Conservation (phyloP, 2,797 vertebrate genomes). For the Alosa sapidissima region DNA sequence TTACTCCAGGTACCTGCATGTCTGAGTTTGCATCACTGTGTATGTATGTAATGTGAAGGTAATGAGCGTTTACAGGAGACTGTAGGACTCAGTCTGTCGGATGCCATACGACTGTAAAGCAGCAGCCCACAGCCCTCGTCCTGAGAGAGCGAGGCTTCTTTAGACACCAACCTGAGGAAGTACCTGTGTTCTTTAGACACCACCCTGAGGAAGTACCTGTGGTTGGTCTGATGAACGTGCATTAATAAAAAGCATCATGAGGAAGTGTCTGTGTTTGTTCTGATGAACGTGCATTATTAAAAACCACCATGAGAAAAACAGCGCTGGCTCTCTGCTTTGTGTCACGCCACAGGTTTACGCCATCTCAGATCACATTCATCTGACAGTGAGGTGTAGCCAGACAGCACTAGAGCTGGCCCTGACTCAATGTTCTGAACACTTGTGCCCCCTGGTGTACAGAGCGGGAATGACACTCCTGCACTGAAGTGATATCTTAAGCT, state of each 20-base stretch:
- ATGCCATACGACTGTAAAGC: slow-evolving; percentile 65
- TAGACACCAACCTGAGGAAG: too few relatives aligned
- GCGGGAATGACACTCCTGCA: background rate
- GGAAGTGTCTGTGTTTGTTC: background rate
- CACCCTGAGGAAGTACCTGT: too few relatives aligned
- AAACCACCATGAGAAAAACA: background rate
- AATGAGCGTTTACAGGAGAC: slow-evolving; percentile 57
- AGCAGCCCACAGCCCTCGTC: slow-evolving; percentile 41
- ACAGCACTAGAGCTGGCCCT: too few relatives aligned
- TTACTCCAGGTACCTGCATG: slow-evolving; percentile 18
- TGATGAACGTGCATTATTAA: background rate
- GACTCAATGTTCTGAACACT: background rate
- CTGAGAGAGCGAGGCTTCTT: background rate
- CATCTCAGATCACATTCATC: too few relatives aligned
- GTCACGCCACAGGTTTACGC: too few relatives aligned
- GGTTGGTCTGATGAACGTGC: too few relatives aligned
- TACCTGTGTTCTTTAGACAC: too few relatives aligned
- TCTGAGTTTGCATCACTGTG: background rate
- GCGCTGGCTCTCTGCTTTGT: background rate
- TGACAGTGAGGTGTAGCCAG: too few relatives aligned
- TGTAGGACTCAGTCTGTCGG: slow-evolving; percentile 42
- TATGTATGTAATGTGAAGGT: slow-evolving; percentile 1
- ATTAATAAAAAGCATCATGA: too few relatives aligned
- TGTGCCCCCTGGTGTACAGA: background rate
- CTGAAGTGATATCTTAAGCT: background rate